Percentiles rank a stretch among this genome's conserved stretches.
Evolutionary conservation across 1,140 invertebrate species (phyloP).

Genomic region (Zaprionus gabonicus): DNA sequence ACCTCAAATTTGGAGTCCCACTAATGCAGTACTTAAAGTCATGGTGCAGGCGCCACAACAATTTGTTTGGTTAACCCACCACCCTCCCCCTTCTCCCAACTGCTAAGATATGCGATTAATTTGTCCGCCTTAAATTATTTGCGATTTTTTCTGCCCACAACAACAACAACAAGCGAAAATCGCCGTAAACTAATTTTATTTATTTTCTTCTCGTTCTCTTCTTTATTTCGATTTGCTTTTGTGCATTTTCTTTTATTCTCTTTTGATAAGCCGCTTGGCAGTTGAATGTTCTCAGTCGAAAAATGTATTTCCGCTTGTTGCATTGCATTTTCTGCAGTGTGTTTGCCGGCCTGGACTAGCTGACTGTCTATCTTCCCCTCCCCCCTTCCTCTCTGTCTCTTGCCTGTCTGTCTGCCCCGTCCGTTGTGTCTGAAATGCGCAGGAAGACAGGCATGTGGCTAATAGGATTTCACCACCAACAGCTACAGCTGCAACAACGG

Average conservation of each 20-base stretch:
- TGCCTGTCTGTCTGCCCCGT: slow-evolving; percentile 19
- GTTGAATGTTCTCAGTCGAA: slow-evolving; percentile 59
- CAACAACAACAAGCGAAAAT: slow-evolving; percentile 49
- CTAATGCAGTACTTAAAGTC: no score
- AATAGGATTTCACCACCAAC: slow-evolving; percentile 69
- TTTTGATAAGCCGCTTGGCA: slow-evolving; percentile 70
- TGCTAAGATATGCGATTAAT: slow-evolving; percentile 47
- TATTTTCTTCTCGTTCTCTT: not conserved
- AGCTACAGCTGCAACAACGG: slow-evolving; percentile 22
- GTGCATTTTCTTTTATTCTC: slow-evolving; percentile 1
- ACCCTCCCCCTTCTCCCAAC: not conserved
- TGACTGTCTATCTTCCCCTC: not conserved
- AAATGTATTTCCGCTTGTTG: slow-evolving; percentile 61
- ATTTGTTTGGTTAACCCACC: no score
- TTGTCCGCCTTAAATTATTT: slow-evolving; percentile 4
- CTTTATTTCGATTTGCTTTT: not conserved
- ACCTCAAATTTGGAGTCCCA: no score
- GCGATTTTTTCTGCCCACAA: slow-evolving; percentile 31
- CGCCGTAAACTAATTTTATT: slow-evolving; percentile 27
- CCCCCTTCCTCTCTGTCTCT: slow-evolving; percentile 6
- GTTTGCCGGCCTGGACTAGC: slow-evolving; percentile 10
- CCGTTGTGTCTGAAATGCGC: slow-evolving; percentile 55
- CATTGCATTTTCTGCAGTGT: slow-evolving; percentile 37
- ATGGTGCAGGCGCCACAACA: no score
- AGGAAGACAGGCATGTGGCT: slow-evolving; percentile 71